Base-by-base conservation (phyloP, 2,888 invertebrate genomes). In the Eretmocerus hayati region DNA sequence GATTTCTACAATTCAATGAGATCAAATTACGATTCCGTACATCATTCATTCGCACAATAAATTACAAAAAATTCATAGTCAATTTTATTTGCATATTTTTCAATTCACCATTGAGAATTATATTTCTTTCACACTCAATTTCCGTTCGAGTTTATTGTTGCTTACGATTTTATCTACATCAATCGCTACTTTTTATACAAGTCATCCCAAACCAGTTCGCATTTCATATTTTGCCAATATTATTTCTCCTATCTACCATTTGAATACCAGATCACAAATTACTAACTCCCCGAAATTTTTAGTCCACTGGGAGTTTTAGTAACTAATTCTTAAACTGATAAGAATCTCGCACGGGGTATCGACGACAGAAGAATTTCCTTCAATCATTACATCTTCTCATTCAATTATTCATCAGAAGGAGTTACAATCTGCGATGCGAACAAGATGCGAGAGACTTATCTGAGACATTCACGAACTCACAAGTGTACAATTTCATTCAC, bases 151-250 rank as follows among this genome's bases (percentile, higher is more conserved):
- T n/a, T n/a, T 41, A 30, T 37, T 41, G 41, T 22, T 20, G 23
- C 45, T 19, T 47, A 50, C 42, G 62, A 60, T 65, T n/a, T n/a
- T 64, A 63, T 63, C 65, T 65, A 68, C 63, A 65, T 61, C 59
- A 59, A 65, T 63, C 56, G 60, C 62, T 62, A 64, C 58, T 53
- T 55, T 62, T 59, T 61, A 59, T 62, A 62, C 60, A 60, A 57
- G 43, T 49, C 50, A 15, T 42, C 9, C 32, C 44, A 54, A 46
- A 39, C 39, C 35, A 26, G 33, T 31, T 16, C 43, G 22, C 35
- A 22, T 31, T 31, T 33, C 33, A 36, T 39, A 22, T 36, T 39
- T 33, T 23, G 43, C 31, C 40, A 42, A 42, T 50, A 50, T 50
- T 46, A 46, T 52, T 26, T 40, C 41, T 39, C 39, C 47, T 49